phyloP scores from a whole-genome alignment of 1,140 invertebrate species.

The Aphis gossypii region DNA sequence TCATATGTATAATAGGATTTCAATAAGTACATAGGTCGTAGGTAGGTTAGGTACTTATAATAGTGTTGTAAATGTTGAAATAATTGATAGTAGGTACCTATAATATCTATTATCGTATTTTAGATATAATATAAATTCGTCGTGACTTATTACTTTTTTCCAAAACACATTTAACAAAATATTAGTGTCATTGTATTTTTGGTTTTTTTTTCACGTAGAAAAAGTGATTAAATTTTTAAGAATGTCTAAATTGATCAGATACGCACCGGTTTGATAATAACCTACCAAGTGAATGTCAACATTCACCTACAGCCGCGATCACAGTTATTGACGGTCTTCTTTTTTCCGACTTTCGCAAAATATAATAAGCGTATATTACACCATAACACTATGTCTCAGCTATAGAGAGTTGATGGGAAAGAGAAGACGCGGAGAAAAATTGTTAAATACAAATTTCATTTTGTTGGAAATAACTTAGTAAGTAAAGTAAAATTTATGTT shows the following conservation, averaged over 20 bases:
- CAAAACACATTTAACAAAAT: not conserved
- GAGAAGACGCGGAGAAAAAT: not conserved
- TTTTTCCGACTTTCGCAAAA: constrained; percentile 17
- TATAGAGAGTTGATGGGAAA: no score
- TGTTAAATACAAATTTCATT: not conserved
- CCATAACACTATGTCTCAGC: not conserved
- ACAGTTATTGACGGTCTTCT: not conserved
- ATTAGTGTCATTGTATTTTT: not conserved
- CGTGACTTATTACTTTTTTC: not conserved
- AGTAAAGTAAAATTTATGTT: not conserved
- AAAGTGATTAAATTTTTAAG: not conserved
- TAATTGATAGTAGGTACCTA: not conserved
- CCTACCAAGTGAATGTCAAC: not conserved
- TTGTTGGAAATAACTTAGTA: no score
- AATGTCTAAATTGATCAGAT: not conserved
- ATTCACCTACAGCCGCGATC: not conserved
- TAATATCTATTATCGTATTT: not conserved
- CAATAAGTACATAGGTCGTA: not conserved
- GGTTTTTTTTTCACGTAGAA: not conserved
- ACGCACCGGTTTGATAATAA: not conserved
- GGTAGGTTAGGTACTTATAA: not conserved
- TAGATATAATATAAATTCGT: not conserved
- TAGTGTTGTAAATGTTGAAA: not conserved
- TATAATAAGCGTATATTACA: not conserved
- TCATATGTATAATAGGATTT: not conserved